Conservation (phyloP, 2,113 vertebrate genomes). For the Grantiella picta region DNA sequence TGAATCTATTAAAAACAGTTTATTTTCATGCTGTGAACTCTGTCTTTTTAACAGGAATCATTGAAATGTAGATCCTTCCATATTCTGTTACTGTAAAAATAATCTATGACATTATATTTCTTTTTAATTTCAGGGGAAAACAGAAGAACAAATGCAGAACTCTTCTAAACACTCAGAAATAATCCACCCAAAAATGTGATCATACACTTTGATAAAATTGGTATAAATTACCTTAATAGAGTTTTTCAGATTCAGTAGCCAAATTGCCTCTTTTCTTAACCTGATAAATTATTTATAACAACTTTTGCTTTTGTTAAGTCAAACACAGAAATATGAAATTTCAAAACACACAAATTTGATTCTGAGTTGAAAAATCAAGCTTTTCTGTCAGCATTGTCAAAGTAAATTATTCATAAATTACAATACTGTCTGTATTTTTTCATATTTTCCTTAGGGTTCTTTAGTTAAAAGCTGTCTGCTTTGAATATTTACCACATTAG, state of each 20-base stretch:
- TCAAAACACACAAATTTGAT: not conserved
- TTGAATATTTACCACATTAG: not conserved
- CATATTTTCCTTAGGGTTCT: not conserved
- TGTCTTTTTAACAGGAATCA: not conserved
- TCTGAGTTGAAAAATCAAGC: not conserved
- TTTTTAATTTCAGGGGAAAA: not conserved
- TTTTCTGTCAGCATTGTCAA: not conserved
- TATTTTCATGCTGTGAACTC: not conserved
- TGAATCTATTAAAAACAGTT: not conserved
- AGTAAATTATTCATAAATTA: not conserved
- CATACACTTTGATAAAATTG: not conserved
- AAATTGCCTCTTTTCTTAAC: not conserved
- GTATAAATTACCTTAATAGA: not conserved
- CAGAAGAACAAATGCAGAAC: not conserved
- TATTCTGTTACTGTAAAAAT: not conserved
- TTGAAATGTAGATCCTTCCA: not conserved
- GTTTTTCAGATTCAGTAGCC: not conserved
- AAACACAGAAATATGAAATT: not conserved
- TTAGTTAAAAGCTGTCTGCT: not conserved
- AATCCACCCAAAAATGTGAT: not conserved
- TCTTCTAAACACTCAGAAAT: not conserved
- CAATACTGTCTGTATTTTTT: not conserved
- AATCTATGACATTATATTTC: not conserved
- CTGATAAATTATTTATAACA: not conserved
- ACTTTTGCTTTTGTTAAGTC: not conserved